Evolutionary conservation across 2,888 invertebrate species (phyloP).

Genomic region (Caenorhabditis japonica): DNA sequence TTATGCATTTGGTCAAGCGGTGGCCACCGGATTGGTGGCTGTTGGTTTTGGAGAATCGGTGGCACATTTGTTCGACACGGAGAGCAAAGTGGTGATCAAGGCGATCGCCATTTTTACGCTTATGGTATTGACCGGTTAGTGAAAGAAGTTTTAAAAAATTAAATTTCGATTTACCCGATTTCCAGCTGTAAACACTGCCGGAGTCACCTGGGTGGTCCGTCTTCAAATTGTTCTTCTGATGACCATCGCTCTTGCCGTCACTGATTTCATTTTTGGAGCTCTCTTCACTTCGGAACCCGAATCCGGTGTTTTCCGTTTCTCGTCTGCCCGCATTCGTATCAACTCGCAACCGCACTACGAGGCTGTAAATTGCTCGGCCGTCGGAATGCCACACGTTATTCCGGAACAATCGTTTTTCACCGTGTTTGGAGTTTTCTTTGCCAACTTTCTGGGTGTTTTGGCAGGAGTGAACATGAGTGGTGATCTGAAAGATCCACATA

Average conservation of each 20-base stretch:
- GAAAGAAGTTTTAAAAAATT: neutral
- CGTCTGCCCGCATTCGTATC: constrained; percentile 84
- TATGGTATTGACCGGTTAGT: constrained; percentile 81
- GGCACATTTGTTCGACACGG: constrained; percentile 85
- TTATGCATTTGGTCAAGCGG: constrained; percentile 96
- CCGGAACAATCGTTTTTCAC: constrained; percentile 90
- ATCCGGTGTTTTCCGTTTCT: constrained; percentile 89
- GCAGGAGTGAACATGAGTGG: constrained; percentile 99
- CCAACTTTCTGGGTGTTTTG: constrained; percentile 94
- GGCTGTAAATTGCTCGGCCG: constrained; percentile 56
- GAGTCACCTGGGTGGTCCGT: constrained; percentile 97
- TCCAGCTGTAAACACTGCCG: constrained; percentile 89
- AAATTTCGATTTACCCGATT: constrained; percentile 18
- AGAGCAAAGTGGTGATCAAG: constrained; percentile 86
- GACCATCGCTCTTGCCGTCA: constrained; percentile 88
- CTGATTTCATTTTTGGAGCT: constrained; percentile 94
- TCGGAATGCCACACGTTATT: constrained; percentile 57
- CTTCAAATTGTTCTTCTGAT: constrained; percentile 90
- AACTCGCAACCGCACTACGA: constrained; percentile 83
- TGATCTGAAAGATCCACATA: constrained; percentile 90
- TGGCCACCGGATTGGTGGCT: constrained; percentile 94
- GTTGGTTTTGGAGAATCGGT: constrained; percentile 97
- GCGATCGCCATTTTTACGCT: constrained; percentile 91
- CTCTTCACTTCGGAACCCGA: constrained; percentile 85
- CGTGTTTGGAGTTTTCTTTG: constrained; percentile 96